Evolutionary conservation across 2,113 vertebrate species (phyloP).

Genomic region (Trichechus manatus): DNA sequence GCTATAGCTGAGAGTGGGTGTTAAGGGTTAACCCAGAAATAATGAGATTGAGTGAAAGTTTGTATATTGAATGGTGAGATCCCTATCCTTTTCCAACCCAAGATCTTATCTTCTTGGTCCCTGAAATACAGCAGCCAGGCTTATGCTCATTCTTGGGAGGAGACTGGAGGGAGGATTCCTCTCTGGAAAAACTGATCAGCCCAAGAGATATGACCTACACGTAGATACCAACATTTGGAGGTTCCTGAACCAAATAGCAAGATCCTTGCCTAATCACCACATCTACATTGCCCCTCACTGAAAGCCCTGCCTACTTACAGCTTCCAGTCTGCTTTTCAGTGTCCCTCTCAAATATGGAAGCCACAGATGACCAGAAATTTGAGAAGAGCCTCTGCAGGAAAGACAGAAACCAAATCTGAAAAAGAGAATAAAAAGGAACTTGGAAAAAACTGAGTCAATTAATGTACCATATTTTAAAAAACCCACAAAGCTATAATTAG

Average conservation of each 20-base stretch:
- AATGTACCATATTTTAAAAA: not conserved
- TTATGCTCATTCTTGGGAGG: not conserved
- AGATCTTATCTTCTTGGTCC: not conserved
- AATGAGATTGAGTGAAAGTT: not conserved
- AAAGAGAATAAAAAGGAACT: not conserved
- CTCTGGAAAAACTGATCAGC: not conserved
- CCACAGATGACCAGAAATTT: not conserved
- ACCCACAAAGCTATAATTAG: not conserved
- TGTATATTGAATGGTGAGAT: not conserved
- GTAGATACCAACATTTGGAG: not conserved
- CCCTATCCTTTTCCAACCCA: not conserved
- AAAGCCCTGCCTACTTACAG: not conserved
- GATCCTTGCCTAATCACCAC: not conserved
- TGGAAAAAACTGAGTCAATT: not conserved
- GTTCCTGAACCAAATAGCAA: not conserved
- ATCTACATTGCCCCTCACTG: not conserved
- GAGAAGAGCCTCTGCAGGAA: not conserved
- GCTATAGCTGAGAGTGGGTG: not conserved
- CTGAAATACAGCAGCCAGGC: not conserved
- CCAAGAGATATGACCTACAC: not conserved
- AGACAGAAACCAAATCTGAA: slow-evolving; percentile 8
- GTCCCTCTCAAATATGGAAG: not conserved
- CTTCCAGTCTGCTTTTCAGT: not conserved
- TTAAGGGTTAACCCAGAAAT: not conserved
- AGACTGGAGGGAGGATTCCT: not conserved